phyloP scores from a whole-genome alignment of 2,113 vertebrate species.

The Piaya cayana region DNA sequence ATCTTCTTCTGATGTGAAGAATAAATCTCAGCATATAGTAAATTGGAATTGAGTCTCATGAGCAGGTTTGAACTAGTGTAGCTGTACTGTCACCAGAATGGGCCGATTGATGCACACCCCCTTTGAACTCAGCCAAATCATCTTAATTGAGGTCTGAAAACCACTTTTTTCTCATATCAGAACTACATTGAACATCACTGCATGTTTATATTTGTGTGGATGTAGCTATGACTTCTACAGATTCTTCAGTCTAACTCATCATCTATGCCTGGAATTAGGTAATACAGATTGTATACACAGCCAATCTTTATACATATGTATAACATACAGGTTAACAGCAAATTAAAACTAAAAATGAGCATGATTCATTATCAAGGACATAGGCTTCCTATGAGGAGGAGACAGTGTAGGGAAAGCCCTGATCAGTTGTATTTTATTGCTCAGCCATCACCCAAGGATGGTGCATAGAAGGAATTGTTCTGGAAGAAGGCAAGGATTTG shows the following conservation, averaged over 20 bases:
- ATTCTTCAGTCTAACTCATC: background rate
- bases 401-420: background rate
- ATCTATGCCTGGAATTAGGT: background rate
- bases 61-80: background rate
- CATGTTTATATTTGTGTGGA: background rate
- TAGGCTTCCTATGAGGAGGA: background rate
- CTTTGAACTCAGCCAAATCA: background rate
- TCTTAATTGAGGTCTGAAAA: background rate
- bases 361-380: background rate
- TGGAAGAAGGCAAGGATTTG: background rate
- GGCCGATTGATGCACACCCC: background rate
- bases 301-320: background rate
- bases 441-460: background rate
- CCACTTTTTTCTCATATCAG: background rate
- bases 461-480: background rate
- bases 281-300: background rate
- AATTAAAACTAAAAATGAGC: background rate
- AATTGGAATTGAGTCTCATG: background rate
- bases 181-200: background rate
- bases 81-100: background rate
- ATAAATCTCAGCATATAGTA: background rate
- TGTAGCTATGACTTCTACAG: background rate
- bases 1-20: background rate
- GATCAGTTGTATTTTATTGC: background rate
- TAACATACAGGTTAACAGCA: background rate